A percentile compares a stretch with the other conserved stretches of the same genome.
phyloP scores from a whole-genome alignment of 1,140 invertebrate species.

The Orius laevigatus region DNA sequence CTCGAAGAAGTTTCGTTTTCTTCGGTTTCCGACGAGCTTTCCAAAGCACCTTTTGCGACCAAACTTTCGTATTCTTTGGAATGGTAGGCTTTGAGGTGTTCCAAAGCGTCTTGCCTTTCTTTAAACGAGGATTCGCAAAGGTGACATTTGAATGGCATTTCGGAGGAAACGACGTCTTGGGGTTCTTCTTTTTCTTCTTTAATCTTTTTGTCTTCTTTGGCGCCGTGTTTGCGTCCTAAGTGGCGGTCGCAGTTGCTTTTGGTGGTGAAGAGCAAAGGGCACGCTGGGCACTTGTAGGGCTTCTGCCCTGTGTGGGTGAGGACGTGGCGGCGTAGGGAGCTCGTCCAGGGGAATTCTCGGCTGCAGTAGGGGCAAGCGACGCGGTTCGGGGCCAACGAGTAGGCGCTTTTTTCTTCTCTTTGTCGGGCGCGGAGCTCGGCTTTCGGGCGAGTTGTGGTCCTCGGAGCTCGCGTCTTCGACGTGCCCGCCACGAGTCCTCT shows the following conservation, averaged over 20 bases:
- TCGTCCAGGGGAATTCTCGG: constrained; percentile 89
- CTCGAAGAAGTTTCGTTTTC: constrained; percentile 18
- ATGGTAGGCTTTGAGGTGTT: constrained; percentile 61
- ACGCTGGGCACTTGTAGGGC: constrained; percentile 85
- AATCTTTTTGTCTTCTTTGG: constrained; percentile 26
- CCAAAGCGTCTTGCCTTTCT: constrained; percentile 57
- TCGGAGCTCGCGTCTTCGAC: constrained; percentile 56
- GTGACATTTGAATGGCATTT: constrained; percentile 81
- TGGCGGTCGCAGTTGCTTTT: constrained; percentile 95
- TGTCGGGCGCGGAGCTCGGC: constrained; percentile 23
- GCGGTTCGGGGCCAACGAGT: constrained; percentile 83
- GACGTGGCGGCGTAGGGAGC: constrained; percentile 79
- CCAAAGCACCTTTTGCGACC: constrained; percentile 61
- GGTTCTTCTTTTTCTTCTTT: constrained; percentile 26
- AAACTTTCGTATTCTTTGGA: constrained; percentile 53
- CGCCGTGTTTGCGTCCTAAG: constrained; percentile 36
- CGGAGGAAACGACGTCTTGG: constrained; percentile 26
- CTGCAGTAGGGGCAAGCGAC: constrained; percentile 83
- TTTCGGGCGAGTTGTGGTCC: constrained; percentile 28
- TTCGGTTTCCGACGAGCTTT: constrained; percentile 37
- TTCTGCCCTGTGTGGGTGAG: constrained; percentile 93
- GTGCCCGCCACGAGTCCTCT: constrained; percentile 54
- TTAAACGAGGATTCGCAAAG: constrained; percentile 74
- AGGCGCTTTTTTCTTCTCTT: constrained; percentile 80
- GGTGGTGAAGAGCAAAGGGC: constrained; percentile 83